phyloP scores from a whole-genome alignment of 37 sponge, comb jelly and placozoan species.

The Cladorhizidae sp. region DNA sequence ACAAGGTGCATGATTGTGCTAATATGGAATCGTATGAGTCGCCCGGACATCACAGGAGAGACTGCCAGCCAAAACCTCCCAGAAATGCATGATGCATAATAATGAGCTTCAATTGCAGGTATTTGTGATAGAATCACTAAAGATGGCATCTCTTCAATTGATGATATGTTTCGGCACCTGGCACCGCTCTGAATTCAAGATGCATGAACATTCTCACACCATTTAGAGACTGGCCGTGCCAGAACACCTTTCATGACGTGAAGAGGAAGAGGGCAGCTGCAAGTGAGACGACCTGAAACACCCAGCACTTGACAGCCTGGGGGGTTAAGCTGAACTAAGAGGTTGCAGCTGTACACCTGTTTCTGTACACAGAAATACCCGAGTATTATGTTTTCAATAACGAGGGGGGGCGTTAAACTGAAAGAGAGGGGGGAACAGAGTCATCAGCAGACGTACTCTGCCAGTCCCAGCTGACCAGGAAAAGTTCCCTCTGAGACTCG shows the following conservation, averaged over 20 bases:
- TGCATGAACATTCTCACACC: conserved; percentile 10
- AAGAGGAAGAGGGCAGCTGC: not conserved
- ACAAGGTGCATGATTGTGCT: too few species aligned
- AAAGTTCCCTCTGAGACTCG: conserved; percentile 14
- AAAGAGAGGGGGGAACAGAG: conserved; percentile 6
- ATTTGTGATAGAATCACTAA: too few species aligned
- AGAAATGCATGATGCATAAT: too few species aligned
- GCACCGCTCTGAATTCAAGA: not conserved
- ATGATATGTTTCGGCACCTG: conserved; percentile 6
- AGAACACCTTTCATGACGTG: not conserved
- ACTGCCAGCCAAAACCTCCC: not conserved
- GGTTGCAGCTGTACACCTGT: not conserved
- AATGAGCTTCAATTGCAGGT: not conserved
- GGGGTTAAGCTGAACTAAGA: not conserved
- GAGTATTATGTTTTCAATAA: not conserved
- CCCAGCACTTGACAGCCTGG: conserved; percentile 5
- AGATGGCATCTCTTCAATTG: too few species aligned
- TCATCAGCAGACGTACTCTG: conserved; percentile 13
- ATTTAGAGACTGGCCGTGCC: not conserved
- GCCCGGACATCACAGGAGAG: not conserved
- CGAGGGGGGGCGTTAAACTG: not conserved
- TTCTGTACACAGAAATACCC: not conserved
- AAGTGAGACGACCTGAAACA: not conserved
- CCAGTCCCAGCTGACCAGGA: not conserved
- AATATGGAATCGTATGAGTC: not conserved